These are phyloP conservation scores for Sphenopsis melanotis DNA, from an alignment of 2,797 vertebrate species.

Conservation along the genomic window DNA sequence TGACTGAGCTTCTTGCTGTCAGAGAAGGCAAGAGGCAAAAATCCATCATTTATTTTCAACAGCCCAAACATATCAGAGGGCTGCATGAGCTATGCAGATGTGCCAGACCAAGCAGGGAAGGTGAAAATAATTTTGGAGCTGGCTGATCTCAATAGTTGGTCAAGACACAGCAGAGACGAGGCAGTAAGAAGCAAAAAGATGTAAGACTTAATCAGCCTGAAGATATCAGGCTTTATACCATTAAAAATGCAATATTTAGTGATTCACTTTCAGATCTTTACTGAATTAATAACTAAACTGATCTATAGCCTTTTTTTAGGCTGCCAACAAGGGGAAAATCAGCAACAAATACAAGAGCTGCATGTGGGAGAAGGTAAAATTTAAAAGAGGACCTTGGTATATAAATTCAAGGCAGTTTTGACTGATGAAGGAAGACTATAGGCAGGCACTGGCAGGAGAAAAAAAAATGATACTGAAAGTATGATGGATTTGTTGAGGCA, in stretches of 20 bases:
- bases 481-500: not conserved
- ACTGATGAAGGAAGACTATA: not conserved
- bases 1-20: not conserved
- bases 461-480: not conserved
- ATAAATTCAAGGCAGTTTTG: not conserved
- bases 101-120: not conserved
- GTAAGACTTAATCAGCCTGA: constrained; percentile 20
- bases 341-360: not conserved
- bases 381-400: not conserved
- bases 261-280: not conserved
- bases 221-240: not conserved
- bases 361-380: not conserved
- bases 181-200: not conserved
- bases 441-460: not conserved
- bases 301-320: not conserved
- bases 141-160: not conserved
- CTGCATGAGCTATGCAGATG: not conserved
- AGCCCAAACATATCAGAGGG: not conserved
- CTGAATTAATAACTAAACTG: not conserved
- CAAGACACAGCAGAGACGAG: not conserved
- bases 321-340: not conserved
- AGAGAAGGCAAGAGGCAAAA: not conserved
- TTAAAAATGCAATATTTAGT: not conserved
- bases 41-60: accelerated
- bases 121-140: not conserved